Evolutionary conservation across 1,140 invertebrate species (phyloP).

Genomic region (Neodiprion virginianus): DNA sequence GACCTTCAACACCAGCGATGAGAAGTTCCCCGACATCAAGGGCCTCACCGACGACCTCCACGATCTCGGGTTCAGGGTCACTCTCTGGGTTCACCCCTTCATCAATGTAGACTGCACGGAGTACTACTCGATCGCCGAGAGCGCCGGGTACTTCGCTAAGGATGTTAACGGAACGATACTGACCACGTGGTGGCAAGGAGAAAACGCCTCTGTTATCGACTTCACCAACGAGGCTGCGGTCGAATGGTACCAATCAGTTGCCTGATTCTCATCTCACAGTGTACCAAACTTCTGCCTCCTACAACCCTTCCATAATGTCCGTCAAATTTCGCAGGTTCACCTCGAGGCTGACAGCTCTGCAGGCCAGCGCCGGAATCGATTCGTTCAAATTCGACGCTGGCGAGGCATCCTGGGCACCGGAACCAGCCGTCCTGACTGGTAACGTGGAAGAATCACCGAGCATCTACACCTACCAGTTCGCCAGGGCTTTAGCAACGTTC

Average conservation of each 20-base stretch:
- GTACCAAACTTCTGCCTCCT: too few species aligned
- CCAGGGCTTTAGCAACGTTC: slow-evolving; percentile 28
- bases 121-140: slow-evolving; percentile 62
- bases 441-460: slow-evolving; percentile 28
- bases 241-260: slow-evolving; percentile 68
- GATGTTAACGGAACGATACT: slow-evolving; percentile 61
- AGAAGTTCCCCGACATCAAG: slow-evolving; percentile 75
- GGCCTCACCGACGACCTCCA: slow-evolving; percentile 65
- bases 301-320: too few species aligned
- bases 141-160: slow-evolving; percentile 63
- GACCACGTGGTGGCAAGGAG: slow-evolving; percentile 82
- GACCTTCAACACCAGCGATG: slow-evolving; percentile 64
- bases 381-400: slow-evolving; percentile 91
- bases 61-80: slow-evolving; percentile 69
- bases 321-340: slow-evolving; percentile 56
- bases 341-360: slow-evolving; percentile 64
- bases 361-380: slow-evolving; percentile 71
- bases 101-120: slow-evolving; percentile 74
- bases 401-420: slow-evolving; percentile 68
- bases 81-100: slow-evolving; percentile 86
- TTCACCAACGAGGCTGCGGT: slow-evolving; percentile 74
- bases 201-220: slow-evolving; percentile 69
- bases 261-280: too few species aligned
- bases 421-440: slow-evolving; percentile 1
- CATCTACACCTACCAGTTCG: slow-evolving; percentile 27